Conservation (phyloP, 2,888 invertebrate genomes). For the Holacanthella duospinosa region DNA sequence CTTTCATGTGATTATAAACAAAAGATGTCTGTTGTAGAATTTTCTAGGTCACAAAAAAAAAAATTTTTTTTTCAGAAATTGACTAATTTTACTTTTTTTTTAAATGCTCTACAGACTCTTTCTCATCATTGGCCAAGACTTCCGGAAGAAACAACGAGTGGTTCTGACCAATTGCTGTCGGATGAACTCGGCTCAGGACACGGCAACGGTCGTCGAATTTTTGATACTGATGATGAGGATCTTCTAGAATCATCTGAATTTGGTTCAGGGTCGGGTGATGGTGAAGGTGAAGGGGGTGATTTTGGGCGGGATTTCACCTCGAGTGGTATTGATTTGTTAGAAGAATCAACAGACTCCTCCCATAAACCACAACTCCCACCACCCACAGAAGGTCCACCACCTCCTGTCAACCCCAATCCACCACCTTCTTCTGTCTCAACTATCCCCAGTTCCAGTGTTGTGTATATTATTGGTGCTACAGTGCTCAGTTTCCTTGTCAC, state of each 20-base stretch:
- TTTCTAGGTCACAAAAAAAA: too few species aligned
- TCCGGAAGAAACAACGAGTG: background rate
- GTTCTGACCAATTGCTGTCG: background rate
- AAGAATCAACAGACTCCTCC: background rate
- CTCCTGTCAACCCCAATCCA: too few species aligned
- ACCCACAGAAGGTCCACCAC: background rate
- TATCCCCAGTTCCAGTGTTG: background rate
- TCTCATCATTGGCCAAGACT: background rate
- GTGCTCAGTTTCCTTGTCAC: background rate
- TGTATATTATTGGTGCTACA: background rate
- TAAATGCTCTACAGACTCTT: background rate
- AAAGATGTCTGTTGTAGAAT: too few species aligned
- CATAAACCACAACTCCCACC: background rate
- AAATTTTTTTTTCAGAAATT: too few species aligned
- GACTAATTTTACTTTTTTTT: background rate
- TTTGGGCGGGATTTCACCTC: background rate
- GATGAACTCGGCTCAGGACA: background rate
- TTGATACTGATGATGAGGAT: background rate
- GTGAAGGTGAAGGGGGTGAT: slow-evolving; percentile 1
- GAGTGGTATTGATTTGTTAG: background rate
- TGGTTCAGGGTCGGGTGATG: background rate
- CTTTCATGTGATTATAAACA: background rate
- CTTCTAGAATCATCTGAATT: background rate
- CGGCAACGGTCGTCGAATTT: background rate
- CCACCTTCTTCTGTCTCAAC: background rate